Evolutionary conservation across 2,113 vertebrate species (phyloP).

Genomic region (Myodes glareolus): DNA sequence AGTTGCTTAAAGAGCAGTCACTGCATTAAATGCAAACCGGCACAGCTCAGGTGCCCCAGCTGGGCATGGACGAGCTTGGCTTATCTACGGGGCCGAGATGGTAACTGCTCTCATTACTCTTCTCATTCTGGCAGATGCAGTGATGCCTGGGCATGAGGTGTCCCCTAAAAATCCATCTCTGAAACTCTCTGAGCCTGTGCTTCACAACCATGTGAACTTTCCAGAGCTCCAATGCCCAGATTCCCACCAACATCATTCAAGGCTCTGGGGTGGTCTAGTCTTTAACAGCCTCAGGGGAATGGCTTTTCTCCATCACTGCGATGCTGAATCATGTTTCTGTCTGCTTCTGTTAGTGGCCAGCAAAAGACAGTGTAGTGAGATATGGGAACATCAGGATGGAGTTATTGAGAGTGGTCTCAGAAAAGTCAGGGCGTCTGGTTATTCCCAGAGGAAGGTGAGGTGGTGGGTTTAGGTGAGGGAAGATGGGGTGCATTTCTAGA

Average conservation of each 20-base stretch:
- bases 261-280: background rate
- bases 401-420: background rate
- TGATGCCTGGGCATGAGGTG: background rate
- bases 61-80: no score
- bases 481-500: background rate
- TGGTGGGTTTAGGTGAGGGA: background rate
- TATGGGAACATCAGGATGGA: background rate
- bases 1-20: background rate
- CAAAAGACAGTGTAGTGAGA: background rate
- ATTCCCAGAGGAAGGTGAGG: no score
- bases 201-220: background rate
- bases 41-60: background rate
- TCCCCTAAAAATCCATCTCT: background rate
- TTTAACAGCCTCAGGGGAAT: background rate
- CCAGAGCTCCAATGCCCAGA: background rate
- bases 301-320: background rate
- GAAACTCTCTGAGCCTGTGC: fast-evolving
- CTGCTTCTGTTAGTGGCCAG: background rate
- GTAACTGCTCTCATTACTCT: no score
- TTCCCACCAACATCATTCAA: no score
- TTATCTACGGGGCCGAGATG: fast-evolving
- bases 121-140: background rate
- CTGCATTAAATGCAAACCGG: background rate
- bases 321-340: background rate
- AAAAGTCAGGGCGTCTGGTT: background rate